Percentiles rank a stretch among this genome's conserved stretches.
These are phyloP conservation scores for Panagrolaimus sp. DNA, from an alignment of 1,140 invertebrate species.

Conservation along the genomic window DNA sequence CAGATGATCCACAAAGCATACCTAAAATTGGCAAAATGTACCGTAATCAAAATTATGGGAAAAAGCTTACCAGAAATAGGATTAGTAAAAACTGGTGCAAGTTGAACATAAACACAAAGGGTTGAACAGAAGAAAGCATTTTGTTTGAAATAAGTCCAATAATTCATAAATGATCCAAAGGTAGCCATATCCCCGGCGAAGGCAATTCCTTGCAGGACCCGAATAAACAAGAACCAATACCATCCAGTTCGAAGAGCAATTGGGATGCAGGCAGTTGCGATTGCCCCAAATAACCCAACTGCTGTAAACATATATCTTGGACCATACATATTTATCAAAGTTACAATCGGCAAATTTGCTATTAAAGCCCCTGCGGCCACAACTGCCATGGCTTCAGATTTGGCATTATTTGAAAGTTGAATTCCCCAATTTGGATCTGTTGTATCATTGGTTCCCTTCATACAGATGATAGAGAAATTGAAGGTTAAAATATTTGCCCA, in stretches of 20 bases:
- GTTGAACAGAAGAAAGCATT: constrained; percentile 28
- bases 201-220: constrained; percentile 32
- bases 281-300: constrained; percentile 33
- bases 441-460: neutral
- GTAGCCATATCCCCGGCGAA: constrained; percentile 38
- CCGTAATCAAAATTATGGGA: neutral
- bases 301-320: constrained; percentile 35
- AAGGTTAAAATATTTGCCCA: constrained; percentile 37
- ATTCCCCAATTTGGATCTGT: neutral
- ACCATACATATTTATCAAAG: constrained; percentile 35
- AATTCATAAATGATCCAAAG: constrained; percentile 31
- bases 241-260: constrained; percentile 26
- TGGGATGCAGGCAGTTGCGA: constrained; percentile 35
- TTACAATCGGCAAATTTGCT: constrained; percentile 28
- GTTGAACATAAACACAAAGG: constrained; percentile 24
- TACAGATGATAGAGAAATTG: constrained; percentile 30
- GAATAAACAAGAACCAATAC: constrained; percentile 26
- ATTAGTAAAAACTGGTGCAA: constrained; percentile 34
- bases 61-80: constrained; percentile 26
- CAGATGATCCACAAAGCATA: constrained; percentile 34
- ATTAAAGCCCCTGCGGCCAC: constrained; percentile 12
- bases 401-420: constrained; percentile 20
- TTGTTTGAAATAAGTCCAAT: constrained; percentile 36
- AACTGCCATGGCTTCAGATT: neutral
- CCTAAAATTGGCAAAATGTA: constrained; percentile 19